Evolutionary conservation across 2,113 vertebrate genomes (phyloP).

Genomic region (Carettochelys insculpta): DNA sequence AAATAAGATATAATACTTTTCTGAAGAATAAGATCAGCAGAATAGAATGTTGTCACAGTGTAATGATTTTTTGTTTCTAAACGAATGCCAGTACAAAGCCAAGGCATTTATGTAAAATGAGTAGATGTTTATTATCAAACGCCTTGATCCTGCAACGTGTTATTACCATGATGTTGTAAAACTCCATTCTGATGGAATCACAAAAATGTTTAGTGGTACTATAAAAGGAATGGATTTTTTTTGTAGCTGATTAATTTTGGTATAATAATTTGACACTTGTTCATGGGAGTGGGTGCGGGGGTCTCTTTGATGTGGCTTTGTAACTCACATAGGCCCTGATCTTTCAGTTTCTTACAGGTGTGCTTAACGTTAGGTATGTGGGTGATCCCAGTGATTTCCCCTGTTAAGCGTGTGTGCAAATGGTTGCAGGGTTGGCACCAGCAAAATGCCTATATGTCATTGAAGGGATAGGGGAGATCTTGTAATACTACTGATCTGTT

Average conservation of each 20-base stretch:
- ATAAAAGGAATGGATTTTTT: not conserved
- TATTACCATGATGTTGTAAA: not conserved
- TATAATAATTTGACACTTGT: not conserved
- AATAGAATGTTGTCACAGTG: rapidly evolving
- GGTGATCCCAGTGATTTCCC: not conserved
- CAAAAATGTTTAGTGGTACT: not conserved
- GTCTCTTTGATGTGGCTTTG: not conserved
- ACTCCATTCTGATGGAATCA: not conserved
- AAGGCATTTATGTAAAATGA: not conserved
- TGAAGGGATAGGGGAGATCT: not conserved
- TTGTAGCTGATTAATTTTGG: constrained; percentile 11
- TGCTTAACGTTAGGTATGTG: not conserved
- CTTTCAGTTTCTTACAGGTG: rapidly evolving
- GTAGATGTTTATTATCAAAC: constrained; percentile 20
- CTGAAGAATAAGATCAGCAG: not conserved
- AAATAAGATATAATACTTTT: not conserved
- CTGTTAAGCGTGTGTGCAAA: constrained; percentile 14
- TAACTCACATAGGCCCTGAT: not conserved
- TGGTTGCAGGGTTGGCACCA: not conserved
- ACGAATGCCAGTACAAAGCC: not conserved
- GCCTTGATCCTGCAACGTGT: not conserved
- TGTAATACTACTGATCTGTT: not conserved
- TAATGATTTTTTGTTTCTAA: not conserved
- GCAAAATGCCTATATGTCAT: not conserved
- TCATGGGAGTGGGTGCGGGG: not conserved